phyloP scores from a whole-genome alignment of 2,113 vertebrate species.

The Callipepla californica region DNA sequence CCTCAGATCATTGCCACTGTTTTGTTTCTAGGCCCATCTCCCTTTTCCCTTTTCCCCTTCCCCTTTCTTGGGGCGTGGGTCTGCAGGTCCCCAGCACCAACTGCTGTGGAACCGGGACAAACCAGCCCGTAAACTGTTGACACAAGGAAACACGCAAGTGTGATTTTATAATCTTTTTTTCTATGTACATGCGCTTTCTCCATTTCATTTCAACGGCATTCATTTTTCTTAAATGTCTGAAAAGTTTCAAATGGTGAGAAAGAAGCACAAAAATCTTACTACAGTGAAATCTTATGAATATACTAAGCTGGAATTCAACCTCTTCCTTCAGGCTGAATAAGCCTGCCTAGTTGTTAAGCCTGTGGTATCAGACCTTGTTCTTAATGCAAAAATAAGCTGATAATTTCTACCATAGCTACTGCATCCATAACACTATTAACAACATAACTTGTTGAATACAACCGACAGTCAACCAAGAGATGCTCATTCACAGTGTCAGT shows the following conservation, averaged over 20 bases:
- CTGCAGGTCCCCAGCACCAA: too few relatives aligned
- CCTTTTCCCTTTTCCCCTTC: too few relatives aligned
- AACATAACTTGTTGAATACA: neutral
- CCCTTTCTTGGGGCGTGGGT: too few relatives aligned
- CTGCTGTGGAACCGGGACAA: too few relatives aligned
- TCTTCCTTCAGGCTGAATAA: neutral
- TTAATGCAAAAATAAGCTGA: neutral
- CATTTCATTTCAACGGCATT: neutral
- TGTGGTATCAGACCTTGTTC: neutral
- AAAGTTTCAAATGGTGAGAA: neutral
- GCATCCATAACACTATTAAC: neutral
- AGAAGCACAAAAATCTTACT: neutral
- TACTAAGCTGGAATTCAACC: neutral
- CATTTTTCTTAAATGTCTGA: neutral
- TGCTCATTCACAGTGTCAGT: neutral
- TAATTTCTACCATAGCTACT: neutral
- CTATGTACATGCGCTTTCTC: neutral
- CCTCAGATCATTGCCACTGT: too few relatives aligned
- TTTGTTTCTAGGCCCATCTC: too few relatives aligned
- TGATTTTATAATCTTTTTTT: neutral
- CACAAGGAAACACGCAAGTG: neutral
- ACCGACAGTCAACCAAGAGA: rapidly evolving
- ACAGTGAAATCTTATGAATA: neutral
- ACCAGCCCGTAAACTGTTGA: too few relatives aligned
- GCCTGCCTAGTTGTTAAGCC: neutral